These are phyloP conservation scores for Catocala fraxini DNA, from an alignment of 2,888 invertebrate genomes.

Conservation along the genomic window DNA sequence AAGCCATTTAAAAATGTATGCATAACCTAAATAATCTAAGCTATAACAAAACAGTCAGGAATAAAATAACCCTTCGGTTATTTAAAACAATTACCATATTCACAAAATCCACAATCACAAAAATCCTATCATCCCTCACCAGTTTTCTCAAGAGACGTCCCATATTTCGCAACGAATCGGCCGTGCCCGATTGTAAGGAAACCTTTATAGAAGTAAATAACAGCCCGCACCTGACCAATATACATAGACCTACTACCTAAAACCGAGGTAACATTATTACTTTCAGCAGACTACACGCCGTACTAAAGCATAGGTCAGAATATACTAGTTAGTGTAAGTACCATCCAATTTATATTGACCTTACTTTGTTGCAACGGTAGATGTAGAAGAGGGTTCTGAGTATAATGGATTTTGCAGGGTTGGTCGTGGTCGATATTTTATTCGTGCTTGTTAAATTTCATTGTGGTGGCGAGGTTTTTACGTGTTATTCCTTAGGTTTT, in stretches of 20 bases:
- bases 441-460: slow-evolving; percentile 80
- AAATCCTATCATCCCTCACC: slow-evolving; percentile 55
- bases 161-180: slow-evolving; percentile 80
- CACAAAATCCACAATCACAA: slow-evolving; percentile 25
- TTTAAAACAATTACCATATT: slow-evolving; percentile 10
- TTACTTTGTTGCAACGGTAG: slow-evolving; percentile 17
- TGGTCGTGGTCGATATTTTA: slow-evolving; percentile 79
- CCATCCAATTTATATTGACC: slow-evolving; percentile 38
- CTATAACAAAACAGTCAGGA: not conserved
- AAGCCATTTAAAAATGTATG: too few species aligned
- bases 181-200: slow-evolving; percentile 76
- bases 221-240: slow-evolving; percentile 56
- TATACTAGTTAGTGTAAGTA: slow-evolving; percentile 25
- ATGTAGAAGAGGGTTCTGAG: slow-evolving; percentile 28
- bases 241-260: slow-evolving; percentile 41
- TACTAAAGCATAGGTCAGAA: slow-evolving; percentile 18
- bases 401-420: slow-evolving; percentile 58
- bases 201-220: slow-evolving; percentile 72
- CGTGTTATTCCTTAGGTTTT: slow-evolving; percentile 58
- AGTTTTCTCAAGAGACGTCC: slow-evolving; percentile 75
- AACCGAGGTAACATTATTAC: slow-evolving; percentile 18
- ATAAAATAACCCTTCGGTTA: not conserved
- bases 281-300: slow-evolving; percentile 15
- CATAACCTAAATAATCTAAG: too few species aligned
- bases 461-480: slow-evolving; percentile 68